Evolutionary conservation across 2,113 vertebrate species (phyloP).

Genomic region (Protomyctophum bolini): DNA sequence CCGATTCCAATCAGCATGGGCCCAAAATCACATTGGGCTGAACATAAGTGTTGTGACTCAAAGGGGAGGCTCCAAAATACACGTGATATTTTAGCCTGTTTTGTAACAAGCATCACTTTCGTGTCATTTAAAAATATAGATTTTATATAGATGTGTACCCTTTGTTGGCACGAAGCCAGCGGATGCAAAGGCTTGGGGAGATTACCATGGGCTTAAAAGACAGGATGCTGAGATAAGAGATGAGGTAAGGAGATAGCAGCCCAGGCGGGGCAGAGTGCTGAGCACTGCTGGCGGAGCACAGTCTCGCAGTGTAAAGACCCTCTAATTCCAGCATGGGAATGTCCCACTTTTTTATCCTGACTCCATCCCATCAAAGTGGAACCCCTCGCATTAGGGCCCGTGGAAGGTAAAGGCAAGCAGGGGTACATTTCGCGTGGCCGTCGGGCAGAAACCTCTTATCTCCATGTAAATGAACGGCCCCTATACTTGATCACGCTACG

Average conservation of each 20-base stretch:
- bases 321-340: conserved; percentile 27
- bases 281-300: background rate
- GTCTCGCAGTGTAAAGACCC: background rate
- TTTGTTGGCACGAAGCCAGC: conserved; percentile 39
- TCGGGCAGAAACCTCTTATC: conserved; percentile 10
- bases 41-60: too few species aligned
- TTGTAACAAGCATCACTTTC: too few species aligned
- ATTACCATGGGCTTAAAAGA: conserved; percentile 44
- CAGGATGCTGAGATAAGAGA: conserved; percentile 38
- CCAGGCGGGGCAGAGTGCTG: background rate
- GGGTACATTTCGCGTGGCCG: background rate
- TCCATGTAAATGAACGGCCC: too few species aligned
- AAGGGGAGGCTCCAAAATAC: too few species aligned
- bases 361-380: conserved; percentile 14
- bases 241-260: conserved; percentile 38
- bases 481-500: too few species aligned
- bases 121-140: too few species aligned
- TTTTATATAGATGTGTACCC: conserved; percentile 4
- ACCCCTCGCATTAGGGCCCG: background rate
- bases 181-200: conserved; percentile 47
- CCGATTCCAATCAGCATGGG: too few species aligned
- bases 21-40: too few species aligned
- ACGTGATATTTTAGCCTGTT: too few species aligned
- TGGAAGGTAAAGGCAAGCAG: conserved; percentile 16
- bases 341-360: conserved; percentile 15